These are phyloP conservation scores for Cydia splendana DNA, from an alignment of 1,140 invertebrate genomes.

Conservation along the genomic window DNA sequence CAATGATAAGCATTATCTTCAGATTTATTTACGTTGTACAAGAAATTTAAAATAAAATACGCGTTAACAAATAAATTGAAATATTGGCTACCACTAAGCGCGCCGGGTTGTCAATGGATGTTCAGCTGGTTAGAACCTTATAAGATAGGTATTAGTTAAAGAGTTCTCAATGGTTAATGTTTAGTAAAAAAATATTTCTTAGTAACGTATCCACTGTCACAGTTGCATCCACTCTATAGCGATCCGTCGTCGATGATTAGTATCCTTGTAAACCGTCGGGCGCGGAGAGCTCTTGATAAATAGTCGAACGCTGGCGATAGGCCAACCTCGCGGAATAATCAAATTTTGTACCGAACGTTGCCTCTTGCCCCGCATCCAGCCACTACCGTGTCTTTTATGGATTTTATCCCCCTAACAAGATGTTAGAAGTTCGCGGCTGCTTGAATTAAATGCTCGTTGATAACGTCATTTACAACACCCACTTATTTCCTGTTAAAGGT, in stretches of 20 bases:
- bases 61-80: too few relatives aligned
- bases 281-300: conserved; percentile 70
- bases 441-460: conserved; percentile 76
- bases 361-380: conserved; percentile 55
- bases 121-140: too few relatives aligned
- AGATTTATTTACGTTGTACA: background rate
- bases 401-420: conserved; percentile 77
- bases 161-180: background rate
- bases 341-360: conserved; percentile 72
- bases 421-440: conserved; percentile 67
- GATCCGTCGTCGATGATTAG: conserved; percentile 68
- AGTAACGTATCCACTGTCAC: conserved; percentile 17
- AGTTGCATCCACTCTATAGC: conserved; percentile 50
- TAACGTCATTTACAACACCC: conserved; percentile 62
- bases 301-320: conserved; percentile 75
- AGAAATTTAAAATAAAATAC: background rate
- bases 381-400: conserved; percentile 74
- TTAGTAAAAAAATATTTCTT: background rate
- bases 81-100: too few relatives aligned
- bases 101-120: too few relatives aligned
- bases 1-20: background rate
- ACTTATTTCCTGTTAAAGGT: conserved; percentile 61
- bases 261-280: conserved; percentile 73
- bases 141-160: background rate
- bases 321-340: conserved; percentile 78